phyloP scores from a whole-genome alignment of 2,113 vertebrate genomes.

The Octodon degus region DNA sequence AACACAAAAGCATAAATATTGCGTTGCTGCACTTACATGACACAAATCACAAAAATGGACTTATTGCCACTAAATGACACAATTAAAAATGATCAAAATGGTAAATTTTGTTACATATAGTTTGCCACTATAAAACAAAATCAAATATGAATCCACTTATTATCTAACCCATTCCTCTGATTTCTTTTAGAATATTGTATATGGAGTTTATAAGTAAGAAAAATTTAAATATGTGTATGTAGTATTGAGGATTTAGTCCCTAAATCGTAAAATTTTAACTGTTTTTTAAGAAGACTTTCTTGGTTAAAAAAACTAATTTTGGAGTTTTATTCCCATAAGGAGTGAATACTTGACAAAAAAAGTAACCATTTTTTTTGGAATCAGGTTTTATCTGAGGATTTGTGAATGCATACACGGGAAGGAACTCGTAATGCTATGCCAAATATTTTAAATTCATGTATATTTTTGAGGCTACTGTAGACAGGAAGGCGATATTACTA shows the following conservation, averaged over 20 bases:
- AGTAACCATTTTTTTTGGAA: background rate
- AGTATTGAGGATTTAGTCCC: background rate
- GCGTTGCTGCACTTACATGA: background rate
- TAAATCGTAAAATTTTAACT: slow-evolving; percentile 35
- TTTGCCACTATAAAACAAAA: slow-evolving; percentile 47
- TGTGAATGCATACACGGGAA: background rate
- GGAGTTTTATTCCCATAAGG: background rate
- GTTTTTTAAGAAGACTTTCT: background rate
- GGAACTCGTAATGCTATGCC: background rate
- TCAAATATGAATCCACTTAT: slow-evolving; percentile 24
- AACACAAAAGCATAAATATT: background rate
- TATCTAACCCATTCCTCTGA: background rate
- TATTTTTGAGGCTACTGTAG: slow-evolving; percentile 60
- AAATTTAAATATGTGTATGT: slow-evolving; percentile 2
- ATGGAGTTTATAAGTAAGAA: background rate
- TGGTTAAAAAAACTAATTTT: background rate
- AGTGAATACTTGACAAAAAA: slow-evolving; percentile 38
- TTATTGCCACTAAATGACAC: background rate
- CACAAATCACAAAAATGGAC: background rate
- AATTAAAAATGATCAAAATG: background rate
- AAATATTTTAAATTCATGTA: slow-evolving; percentile 64
- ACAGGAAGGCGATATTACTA: slow-evolving; percentile 72
- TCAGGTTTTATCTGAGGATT: slow-evolving; percentile 32
- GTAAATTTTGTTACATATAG: background rate
- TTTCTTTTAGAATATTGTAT: slow-evolving; percentile 23